Conservation (phyloP, 2,113 vertebrate species). For the Archilochus colubris region DNA sequence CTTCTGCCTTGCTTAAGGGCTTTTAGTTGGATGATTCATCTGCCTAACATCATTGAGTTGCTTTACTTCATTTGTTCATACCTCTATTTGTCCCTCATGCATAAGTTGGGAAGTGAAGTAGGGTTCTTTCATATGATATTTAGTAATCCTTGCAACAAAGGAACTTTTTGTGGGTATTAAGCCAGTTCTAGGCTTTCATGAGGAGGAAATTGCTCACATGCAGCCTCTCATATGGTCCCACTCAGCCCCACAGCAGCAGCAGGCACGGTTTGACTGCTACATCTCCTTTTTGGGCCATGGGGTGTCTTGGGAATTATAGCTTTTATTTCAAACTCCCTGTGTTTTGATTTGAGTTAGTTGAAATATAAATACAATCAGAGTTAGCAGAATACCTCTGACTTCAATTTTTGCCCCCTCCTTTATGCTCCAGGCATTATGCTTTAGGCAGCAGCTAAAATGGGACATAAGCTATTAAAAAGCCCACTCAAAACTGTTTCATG, state of each 20-base stretch:
- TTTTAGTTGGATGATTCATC: constrained; percentile 22
- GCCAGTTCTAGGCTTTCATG: background rate
- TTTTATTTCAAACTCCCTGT: constrained; percentile 7
- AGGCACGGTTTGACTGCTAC: background rate
- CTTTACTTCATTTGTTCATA: constrained; percentile 20
- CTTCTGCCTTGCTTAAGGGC: constrained; percentile 41
- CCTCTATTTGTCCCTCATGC: background rate
- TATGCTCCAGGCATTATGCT: constrained; percentile 43
- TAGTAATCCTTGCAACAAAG: background rate
- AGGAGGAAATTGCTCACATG: background rate
- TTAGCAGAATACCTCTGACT: constrained; percentile 45
- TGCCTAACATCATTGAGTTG: background rate
- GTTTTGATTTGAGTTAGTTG: constrained; percentile 31
- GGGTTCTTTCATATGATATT: background rate
- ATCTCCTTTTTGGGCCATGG: background rate
- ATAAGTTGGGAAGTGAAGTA: background rate
- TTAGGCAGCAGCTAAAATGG: constrained; percentile 48
- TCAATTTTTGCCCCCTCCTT: constrained; percentile 19
- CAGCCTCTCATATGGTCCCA: background rate
- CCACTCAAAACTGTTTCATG: constrained; percentile 38
- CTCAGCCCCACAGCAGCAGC: background rate
- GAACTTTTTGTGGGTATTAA: background rate
- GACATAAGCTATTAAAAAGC: constrained; percentile 30
- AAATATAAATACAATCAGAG: constrained; percentile 39
- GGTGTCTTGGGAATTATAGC: background rate